Conservation (phyloP, 2,113 vertebrate species). For the Raja brachyura region DNA sequence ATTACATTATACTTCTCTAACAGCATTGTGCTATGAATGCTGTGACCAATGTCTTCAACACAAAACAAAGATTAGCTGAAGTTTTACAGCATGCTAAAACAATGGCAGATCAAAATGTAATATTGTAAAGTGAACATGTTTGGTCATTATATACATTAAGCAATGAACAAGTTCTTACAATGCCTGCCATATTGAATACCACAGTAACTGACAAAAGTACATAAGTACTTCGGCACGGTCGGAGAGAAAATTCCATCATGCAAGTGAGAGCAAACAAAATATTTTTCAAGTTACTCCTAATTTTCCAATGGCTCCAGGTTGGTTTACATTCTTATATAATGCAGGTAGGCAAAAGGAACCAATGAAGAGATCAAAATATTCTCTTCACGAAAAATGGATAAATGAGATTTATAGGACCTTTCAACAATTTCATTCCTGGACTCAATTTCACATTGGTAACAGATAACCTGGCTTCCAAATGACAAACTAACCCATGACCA, state of each 20-base stretch:
- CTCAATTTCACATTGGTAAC: background rate
- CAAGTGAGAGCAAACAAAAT: background rate
- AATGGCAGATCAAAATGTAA: background rate
- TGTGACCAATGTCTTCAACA: background rate
- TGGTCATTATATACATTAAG: background rate
- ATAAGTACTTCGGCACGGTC: background rate
- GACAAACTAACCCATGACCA: too few relatives aligned
- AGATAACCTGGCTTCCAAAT: background rate
- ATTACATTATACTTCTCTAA: background rate
- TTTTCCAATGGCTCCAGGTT: background rate
- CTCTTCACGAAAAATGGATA: background rate
- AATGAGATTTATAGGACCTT: background rate
- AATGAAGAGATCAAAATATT: background rate
- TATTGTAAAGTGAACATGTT: background rate
- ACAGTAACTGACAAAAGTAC: background rate
- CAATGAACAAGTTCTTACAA: background rate
- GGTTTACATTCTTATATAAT: background rate
- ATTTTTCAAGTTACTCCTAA: background rate
- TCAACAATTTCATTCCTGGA: background rate
- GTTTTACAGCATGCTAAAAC: background rate
- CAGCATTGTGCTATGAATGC: background rate
- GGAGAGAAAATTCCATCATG: background rate
- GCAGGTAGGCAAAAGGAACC: background rate
- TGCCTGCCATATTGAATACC: background rate
- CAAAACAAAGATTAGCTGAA: background rate